Conservation (phyloP, 2,113 vertebrate genomes). For the Labrus mixtus region DNA sequence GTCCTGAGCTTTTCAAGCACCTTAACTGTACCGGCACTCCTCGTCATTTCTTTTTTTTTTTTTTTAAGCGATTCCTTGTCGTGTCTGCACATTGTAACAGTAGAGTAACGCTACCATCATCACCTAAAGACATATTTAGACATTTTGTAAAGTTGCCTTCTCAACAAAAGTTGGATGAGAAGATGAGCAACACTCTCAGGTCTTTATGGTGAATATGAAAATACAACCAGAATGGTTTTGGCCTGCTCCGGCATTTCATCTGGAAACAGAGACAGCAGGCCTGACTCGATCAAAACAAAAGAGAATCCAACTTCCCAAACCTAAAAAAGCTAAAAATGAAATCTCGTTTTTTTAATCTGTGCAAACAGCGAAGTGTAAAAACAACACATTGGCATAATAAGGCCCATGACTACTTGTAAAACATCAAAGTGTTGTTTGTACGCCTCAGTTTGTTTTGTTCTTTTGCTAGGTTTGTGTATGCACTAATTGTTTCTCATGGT, state of each 20-base stretch:
- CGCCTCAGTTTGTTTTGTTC: background rate
- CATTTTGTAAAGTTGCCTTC: background rate
- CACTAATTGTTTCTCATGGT: background rate
- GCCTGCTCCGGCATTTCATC: background rate
- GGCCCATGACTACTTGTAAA: too few species aligned
- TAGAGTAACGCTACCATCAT: background rate
- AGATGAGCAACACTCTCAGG: background rate
- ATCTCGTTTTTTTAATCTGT: background rate
- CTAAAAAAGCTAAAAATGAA: background rate
- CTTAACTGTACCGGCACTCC: background rate
- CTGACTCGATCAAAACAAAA: background rate
- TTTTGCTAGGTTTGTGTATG: background rate
- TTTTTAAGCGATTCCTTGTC: constrained; percentile 16
- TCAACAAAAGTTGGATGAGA: background rate
- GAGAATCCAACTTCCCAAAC: background rate
- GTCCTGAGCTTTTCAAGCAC: constrained; percentile 43
- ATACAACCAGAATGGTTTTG: background rate
- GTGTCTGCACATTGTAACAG: constrained; percentile 10
- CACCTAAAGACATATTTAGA: background rate
- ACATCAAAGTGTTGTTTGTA: background rate
- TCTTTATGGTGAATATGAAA: background rate
- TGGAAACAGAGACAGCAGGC: background rate
- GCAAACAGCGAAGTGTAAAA: background rate
- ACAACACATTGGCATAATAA: background rate
- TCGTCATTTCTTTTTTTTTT: too few species aligned